Evolutionary conservation across 2,797 vertebrate genomes (phyloP).

Genomic region (Phyllotis vaccarum): DNA sequence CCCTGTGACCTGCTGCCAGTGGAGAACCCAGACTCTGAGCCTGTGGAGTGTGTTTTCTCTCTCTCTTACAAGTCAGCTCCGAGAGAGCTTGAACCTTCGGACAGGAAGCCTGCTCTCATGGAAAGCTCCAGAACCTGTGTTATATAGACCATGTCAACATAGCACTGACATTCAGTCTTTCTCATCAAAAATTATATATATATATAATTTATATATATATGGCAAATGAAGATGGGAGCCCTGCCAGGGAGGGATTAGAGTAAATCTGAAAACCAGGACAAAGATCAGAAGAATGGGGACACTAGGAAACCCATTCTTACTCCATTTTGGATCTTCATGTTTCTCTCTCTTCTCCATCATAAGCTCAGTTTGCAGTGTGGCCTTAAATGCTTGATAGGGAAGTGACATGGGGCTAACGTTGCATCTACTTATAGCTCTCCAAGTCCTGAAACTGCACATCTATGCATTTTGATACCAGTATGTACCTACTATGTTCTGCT

Average conservation of each 20-base stretch:
- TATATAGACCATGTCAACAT: background rate
- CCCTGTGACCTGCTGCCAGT: conserved; percentile 84
- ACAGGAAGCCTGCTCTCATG: background rate
- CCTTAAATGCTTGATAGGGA: background rate
- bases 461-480: background rate
- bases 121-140: background rate
- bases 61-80: background rate
- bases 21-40: conserved; percentile 82
- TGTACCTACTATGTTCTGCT: accelerated
- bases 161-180: background rate
- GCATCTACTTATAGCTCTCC: background rate
- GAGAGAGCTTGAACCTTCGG: background rate
- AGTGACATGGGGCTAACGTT: background rate
- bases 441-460: background rate
- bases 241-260: background rate
- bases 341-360: background rate
- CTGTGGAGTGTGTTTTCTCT: conserved; percentile 55
- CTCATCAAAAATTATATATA: background rate
- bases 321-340: background rate
- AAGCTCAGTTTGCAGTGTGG: background rate
- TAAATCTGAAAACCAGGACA: background rate
- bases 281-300: accelerated
- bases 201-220: background rate
- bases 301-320: too few species aligned
- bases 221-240: background rate